Percentiles rank a stretch among this genome's conserved stretches.
Conservation (phyloP, 2,113 vertebrate species). For the Australoheros scitulus region DNA sequence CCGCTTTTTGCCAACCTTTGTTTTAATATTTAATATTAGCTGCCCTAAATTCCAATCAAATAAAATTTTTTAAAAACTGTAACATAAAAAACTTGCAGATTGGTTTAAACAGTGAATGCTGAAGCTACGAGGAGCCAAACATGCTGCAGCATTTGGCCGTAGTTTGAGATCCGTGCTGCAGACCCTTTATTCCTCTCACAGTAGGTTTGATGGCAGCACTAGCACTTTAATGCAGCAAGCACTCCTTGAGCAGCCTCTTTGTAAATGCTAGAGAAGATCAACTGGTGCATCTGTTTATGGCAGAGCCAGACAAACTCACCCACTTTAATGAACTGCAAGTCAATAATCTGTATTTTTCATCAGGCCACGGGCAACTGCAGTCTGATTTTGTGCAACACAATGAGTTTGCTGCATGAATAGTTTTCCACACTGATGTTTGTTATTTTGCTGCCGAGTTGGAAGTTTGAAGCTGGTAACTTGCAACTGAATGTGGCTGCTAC, state of each 20-base stretch:
- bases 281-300: neutral
- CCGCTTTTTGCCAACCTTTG: neutral
- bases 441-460: neutral
- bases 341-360: constrained; percentile 3
- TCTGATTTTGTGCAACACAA: neutral
- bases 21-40: neutral
- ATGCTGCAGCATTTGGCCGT: neutral
- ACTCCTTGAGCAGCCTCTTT: neutral
- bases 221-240: neutral
- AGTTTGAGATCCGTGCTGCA: neutral
- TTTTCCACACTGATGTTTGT: neutral
- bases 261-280: neutral
- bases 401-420: neutral
- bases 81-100: neutral
- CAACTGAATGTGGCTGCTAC: neutral
- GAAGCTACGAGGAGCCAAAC: neutral
- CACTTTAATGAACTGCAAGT: neutral
- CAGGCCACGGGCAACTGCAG: neutral
- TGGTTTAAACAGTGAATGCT: neutral
- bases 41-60: neutral
- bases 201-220: neutral
- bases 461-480: neutral
- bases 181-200: neutral
- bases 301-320: neutral
- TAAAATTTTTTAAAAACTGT: neutral